Base-by-base conservation (phyloP, 2,888 invertebrate species). In the Nineta flava region DNA sequence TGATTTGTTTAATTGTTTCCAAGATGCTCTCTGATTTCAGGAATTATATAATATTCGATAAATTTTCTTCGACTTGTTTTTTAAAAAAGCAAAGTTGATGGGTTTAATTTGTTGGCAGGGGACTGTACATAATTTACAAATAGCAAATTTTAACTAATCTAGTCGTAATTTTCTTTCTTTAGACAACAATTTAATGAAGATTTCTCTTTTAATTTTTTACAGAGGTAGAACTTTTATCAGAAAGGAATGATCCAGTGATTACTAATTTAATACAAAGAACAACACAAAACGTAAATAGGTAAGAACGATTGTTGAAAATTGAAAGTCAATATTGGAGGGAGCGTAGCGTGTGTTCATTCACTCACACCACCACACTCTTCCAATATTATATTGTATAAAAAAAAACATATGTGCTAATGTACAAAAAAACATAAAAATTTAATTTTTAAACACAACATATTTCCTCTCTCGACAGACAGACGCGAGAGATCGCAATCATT, bases 181-280 rank as follows among this genome's bases (percentile, higher is more conserved):
- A n/a, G n/a, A n/a, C n/a, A n/a, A n/a, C n/a, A n/a, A n/a, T n/a
- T n/a, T n/a, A n/a, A n/a, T n/a, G n/a, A n/a, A n/a, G n/a, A n/a
- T 26, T 26, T 26, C 4, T 26, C 7, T 31, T 50, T 51, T 49
- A 16, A 46, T 19, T 31, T n/a, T n/a, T 75, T 74, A 9, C 74
- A 88, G 88, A 64, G 88, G 88, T 62, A 79, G 81, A 77, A 87
- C 87, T 62, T 90, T 90, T 67, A 78, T 86, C 63, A 79, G 88
- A 69, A 83, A 83, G 73, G 86, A 87, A 75, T 86, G 80, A 83
- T 72, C 68, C 70, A 54, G 54, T 53, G 55, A 54, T 54, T 53
- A 38, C 9, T 38, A 38, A 38, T 4, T 38, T n/a, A 52, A 55
- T 57, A 56, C 40, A 52, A 54, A 52, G 44, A 40, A 50, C 34